Percentiles rank a stretch among this genome's conserved stretches.
phyloP scores from a whole-genome alignment of 2,797 vertebrate genomes.

The Apodemus agrarius region DNA sequence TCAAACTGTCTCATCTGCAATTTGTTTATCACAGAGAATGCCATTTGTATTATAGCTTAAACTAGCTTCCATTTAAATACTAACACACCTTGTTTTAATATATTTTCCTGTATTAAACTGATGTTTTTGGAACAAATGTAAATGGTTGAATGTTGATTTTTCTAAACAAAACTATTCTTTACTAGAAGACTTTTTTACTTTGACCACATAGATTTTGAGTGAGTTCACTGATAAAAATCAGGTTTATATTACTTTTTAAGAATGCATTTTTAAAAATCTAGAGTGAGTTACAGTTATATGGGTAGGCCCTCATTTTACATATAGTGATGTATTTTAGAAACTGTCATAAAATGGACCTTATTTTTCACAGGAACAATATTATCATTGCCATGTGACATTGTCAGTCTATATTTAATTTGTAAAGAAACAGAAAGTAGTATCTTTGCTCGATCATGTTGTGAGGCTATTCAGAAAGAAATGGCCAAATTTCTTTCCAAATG shows the following conservation, averaged over 20 bases:
- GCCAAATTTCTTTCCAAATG: background rate
- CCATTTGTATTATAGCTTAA: background rate
- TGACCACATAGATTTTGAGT: slow-evolving; percentile 29
- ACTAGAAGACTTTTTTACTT: slow-evolving; percentile 37
- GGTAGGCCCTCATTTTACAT: slow-evolving; percentile 25
- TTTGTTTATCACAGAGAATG: slow-evolving; percentile 53
- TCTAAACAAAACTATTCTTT: slow-evolving; percentile 34
- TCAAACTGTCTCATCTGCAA: slow-evolving; percentile 33
- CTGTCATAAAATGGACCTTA: background rate
- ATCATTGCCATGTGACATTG: background rate
- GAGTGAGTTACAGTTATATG: slow-evolving; percentile 18
- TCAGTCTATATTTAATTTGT: background rate
- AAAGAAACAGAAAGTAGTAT: background rate
- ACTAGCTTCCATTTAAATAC: slow-evolving; percentile 57
- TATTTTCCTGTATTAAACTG: background rate
- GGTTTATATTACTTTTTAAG: slow-evolving; percentile 52
- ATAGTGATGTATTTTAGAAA: slow-evolving; percentile 43
- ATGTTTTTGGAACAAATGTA: slow-evolving; percentile 49
- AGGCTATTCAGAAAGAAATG: background rate
- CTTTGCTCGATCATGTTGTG: background rate
- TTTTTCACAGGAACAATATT: slow-evolving; percentile 35
- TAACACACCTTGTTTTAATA: slow-evolving; percentile 24
- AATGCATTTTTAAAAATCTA: slow-evolving; percentile 42
- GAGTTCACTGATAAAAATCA: slow-evolving; percentile 15
- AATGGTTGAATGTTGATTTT: slow-evolving; percentile 49